These are phyloP conservation scores for Rhagoletis zephyria DNA, from an alignment of 1,140 invertebrate species.

Conservation along the genomic window DNA sequence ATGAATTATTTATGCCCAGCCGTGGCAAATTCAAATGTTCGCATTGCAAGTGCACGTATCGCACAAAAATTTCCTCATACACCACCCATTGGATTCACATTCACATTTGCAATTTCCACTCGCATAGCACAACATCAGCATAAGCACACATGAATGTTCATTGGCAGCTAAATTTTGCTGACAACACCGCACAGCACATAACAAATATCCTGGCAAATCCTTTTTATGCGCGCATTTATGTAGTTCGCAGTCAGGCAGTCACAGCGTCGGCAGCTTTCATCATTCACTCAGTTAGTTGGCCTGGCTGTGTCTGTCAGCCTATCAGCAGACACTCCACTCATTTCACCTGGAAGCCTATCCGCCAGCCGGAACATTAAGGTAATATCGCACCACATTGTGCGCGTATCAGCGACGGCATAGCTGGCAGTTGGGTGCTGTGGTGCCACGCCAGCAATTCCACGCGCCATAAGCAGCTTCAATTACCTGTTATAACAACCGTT, in stretches of 20 bases:
- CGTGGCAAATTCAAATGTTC: conserved; percentile 13
- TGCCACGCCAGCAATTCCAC: conserved; percentile 60
- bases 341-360: not conserved
- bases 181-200: conserved; percentile 1
- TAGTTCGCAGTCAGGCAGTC: conserved; percentile 60
- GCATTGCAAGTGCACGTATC: not conserved
- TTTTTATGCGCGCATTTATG: conserved; percentile 72
- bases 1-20: conserved; percentile 56
- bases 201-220: conserved; percentile 65
- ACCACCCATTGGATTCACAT: conserved; percentile 57
- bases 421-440: not conserved
- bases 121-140: not conserved
- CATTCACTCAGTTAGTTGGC: not conserved
- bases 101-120: conserved; percentile 55
- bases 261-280: not conserved
- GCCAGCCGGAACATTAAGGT: conserved; percentile 5
- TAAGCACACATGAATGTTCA: not conserved
- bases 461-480: conserved; percentile 72
- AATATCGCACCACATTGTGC: conserved; percentile 52
- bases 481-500: conserved; percentile 72
- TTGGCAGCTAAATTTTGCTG: conserved; percentile 16
- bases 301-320: not conserved
- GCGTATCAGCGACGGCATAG: not conserved
- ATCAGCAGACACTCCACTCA: not conserved
- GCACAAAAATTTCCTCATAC: conserved; percentile 32